Percentiles rank a stretch among this genome's conserved stretches.
Evolutionary conservation across 2,113 vertebrate genomes (phyloP).

Genomic region (Callocephalon fimbriatum): DNA sequence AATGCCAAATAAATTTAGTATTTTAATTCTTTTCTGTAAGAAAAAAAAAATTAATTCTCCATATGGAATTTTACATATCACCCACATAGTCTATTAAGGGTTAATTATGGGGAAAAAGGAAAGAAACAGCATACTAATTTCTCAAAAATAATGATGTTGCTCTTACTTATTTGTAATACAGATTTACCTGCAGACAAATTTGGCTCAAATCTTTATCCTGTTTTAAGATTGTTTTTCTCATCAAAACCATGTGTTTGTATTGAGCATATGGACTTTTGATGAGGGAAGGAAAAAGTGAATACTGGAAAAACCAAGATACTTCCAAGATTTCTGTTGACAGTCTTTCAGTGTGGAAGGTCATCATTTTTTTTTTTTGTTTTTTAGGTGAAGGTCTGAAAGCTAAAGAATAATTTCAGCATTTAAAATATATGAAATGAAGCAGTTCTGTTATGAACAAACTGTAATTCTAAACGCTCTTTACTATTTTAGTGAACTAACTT

Average conservation of each 20-base stretch:
- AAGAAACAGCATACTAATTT: not conserved
- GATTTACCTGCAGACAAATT: not conserved
- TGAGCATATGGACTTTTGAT: not conserved
- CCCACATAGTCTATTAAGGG: not conserved
- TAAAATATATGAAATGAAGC: not conserved
- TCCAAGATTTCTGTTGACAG: not conserved
- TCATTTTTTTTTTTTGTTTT: accelerated
- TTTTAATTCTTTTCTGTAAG: not conserved
- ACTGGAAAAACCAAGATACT: not conserved
- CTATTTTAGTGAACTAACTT: not conserved
- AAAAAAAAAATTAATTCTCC: not conserved
- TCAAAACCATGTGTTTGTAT: not conserved
- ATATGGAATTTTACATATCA: not conserved
- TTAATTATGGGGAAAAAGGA: not conserved
- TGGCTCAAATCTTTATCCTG: not conserved
- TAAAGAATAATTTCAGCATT: not conserved
- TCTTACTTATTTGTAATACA: not conserved
- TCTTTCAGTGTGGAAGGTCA: not conserved
- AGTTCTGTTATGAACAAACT: not conserved
- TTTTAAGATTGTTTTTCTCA: not conserved
- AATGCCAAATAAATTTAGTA: not conserved
- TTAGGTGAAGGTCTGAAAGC: not conserved
- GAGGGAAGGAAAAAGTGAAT: not conserved
- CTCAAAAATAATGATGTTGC: not conserved
- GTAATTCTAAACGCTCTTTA: not conserved